These are phyloP conservation scores for Genyomyrus donnyi DNA, from an alignment of 2,113 vertebrate genomes.

Conservation along the genomic window DNA sequence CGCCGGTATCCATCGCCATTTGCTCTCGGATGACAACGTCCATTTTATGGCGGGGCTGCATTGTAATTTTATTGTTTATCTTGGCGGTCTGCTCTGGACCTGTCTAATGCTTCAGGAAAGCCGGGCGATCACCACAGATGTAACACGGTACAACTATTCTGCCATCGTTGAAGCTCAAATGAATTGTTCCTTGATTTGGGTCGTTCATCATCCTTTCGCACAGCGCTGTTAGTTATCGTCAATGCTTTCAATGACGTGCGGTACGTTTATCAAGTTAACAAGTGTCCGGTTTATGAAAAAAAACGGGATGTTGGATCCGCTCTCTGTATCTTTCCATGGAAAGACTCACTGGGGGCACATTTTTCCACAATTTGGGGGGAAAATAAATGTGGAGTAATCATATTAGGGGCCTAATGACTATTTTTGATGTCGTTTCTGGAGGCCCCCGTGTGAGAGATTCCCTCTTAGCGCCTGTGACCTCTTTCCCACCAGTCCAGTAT, in stretches of 20 bases:
- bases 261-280: slow-evolving; percentile 7
- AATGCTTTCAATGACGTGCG: background rate
- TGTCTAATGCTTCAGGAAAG: slow-evolving; percentile 33
- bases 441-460: slow-evolving; percentile 46
- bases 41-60: slow-evolving; percentile 41
- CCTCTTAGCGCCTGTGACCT: slow-evolving; percentile 42
- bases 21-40: slow-evolving; percentile 37
- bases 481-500: slow-evolving; percentile 55
- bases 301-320: slow-evolving; percentile 32
- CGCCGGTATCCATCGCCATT: slow-evolving; percentile 23
- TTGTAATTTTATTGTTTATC: slow-evolving; percentile 52
- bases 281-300: slow-evolving; percentile 11
- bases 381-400: slow-evolving; percentile 18
- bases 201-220: background rate
- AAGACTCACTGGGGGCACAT: slow-evolving; percentile 34
- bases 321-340: slow-evolving; percentile 35
- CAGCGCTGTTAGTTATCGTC: background rate
- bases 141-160: background rate
- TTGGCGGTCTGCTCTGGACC: slow-evolving; percentile 45
- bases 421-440: slow-evolving; percentile 46
- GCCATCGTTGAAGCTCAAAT: background rate
- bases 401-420: slow-evolving; percentile 28
- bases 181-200: background rate
- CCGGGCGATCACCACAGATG: slow-evolving; percentile 25
- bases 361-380: slow-evolving; percentile 32